phyloP scores from a whole-genome alignment of 2,888 invertebrate species.

The Chalcosyrphus nemorum region DNA sequence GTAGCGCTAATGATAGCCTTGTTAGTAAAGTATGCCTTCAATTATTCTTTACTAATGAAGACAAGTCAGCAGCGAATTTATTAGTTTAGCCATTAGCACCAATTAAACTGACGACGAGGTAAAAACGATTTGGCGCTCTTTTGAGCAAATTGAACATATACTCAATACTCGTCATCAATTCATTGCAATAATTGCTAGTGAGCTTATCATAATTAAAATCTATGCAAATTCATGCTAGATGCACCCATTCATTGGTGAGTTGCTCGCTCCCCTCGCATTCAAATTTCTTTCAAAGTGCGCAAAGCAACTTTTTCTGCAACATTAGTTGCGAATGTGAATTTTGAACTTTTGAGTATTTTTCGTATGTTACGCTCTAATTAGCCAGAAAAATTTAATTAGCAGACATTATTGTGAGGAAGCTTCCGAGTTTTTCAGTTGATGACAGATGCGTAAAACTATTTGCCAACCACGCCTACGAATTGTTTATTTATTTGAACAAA shows the following conservation, averaged over 20 bases:
- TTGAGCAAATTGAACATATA: background rate
- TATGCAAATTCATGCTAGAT: constrained; percentile 18
- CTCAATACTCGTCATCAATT: background rate
- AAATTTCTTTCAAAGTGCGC: constrained; percentile 2
- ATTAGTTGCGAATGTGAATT: constrained; percentile 47
- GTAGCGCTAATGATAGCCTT: too few relatives aligned
- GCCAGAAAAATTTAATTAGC: constrained; percentile 25
- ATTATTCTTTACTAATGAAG: background rate
- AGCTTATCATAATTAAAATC: constrained; percentile 41
- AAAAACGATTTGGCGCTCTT: background rate
- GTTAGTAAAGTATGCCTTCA: background rate
- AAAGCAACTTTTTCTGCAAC: constrained; percentile 31
- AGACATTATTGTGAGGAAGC: constrained; percentile 8
- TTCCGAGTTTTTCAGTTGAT: constrained; percentile 8
- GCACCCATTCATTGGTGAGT: background rate
- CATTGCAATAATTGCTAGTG: background rate
- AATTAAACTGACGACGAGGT: background rate
- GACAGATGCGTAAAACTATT: constrained; percentile 1
- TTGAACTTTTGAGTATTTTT: constrained; percentile 15
- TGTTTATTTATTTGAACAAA: constrained; percentile 10
- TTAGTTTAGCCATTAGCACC: background rate
- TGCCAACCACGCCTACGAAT: background rate
- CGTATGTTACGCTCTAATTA: constrained; percentile 48
- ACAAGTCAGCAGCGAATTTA: background rate
- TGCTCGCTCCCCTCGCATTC: background rate